Base-by-base conservation (phyloP, 2,113 vertebrate genomes). In the Melanerpes formicivorus region DNA sequence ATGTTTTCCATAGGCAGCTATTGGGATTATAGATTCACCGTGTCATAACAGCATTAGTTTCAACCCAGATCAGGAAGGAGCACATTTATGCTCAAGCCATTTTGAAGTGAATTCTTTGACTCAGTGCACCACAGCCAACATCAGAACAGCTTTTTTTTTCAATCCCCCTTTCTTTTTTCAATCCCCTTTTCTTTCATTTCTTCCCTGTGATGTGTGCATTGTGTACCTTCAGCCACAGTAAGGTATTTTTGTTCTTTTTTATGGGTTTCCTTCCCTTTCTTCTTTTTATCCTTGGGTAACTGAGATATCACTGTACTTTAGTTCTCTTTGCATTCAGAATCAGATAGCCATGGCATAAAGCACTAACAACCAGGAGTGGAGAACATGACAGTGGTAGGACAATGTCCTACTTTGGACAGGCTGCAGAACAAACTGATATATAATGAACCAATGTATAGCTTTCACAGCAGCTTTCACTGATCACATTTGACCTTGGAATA, bases 371-470 rank as follows among this genome's bases (percentile, higher is more conserved):
- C 10, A 72, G 84, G 30, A 84, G 58, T 27, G 50, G 79, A 91
- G 83, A 88, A 84, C 2, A 29, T 7, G 11, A 58, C 84, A 80
- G 93, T 32, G 50, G 54, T n/a, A 69, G 34, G 52, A 88, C 64
- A 95, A 92, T 92, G 90, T 65, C 79, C 59, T 71, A 32, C 56
- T 90, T 94, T 80, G 63, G 85, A 88, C 65, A 88, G 54, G 73
- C 73, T 84, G 85, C 72, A 84, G 87, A 88, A 92, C 34, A 84
- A 79, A 71, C 75, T 55, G 37, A 59, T 92, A 80, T 65, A 71
- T 55, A 88, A 87, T 75, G 80, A 93, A 93, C 78, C 82, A 69
- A 95, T 93, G 88, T 66, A 67, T 42, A 59, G 85, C 94, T 90
- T 42, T 80, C 77, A 85, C 80, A 66, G 32, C 66, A 95, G 93